A percentile compares a stretch with the other conserved stretches of the same genome.
Conservation (phyloP, 2,113 vertebrate genomes). For the Heloderma charlesbogerti region DNA sequence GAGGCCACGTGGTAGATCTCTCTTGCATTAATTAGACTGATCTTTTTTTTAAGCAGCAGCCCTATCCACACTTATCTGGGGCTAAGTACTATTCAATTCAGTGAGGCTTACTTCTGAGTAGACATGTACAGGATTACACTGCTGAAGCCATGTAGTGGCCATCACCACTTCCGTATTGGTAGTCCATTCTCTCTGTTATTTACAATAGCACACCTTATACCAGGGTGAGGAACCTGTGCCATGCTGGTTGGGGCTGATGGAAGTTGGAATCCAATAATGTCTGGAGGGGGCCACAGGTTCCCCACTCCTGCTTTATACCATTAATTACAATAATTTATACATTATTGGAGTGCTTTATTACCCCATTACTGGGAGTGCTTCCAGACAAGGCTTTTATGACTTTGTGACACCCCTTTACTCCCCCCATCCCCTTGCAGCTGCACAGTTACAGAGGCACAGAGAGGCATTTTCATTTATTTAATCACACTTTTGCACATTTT, state of each 20-base stretch:
- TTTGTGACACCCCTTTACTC: too few species aligned
- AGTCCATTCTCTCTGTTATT: background rate
- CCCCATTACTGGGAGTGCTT: too few species aligned
- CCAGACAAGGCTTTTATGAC: too few species aligned
- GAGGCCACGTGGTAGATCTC: background rate
- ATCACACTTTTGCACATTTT: too few species aligned
- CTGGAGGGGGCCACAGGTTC: background rate
- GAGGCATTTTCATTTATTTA: too few species aligned
- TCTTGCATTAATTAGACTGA: background rate
- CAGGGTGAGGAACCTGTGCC: background rate
- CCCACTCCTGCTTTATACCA: background rate
- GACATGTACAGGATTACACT: background rate
- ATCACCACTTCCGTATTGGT: background rate
- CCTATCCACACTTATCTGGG: background rate
- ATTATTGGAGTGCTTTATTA: too few species aligned
- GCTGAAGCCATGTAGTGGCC: background rate
- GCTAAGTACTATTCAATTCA: too few species aligned
- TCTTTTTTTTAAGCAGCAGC: background rate
- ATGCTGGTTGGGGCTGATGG: background rate
- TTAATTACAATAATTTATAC: background rate
- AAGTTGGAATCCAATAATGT: too few species aligned
- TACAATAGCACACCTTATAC: background rate
- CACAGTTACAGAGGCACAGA: too few species aligned
- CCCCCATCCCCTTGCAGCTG: too few species aligned
- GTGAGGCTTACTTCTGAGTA: too few species aligned